Base-by-base conservation (phyloP, 2,888 invertebrate species). In the Nudaria mundana region DNA sequence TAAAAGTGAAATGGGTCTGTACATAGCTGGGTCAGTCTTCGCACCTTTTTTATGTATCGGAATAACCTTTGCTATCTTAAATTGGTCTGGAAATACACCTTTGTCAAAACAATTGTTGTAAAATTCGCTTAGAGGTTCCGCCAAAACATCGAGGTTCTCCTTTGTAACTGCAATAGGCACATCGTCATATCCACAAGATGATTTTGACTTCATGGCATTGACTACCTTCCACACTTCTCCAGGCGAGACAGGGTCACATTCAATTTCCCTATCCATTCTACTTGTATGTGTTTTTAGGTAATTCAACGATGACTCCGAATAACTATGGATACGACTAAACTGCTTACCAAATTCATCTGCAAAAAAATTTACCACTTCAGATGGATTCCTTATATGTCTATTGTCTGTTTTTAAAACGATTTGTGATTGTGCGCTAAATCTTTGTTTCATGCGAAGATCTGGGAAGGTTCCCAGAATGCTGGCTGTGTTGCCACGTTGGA, bases 11-110 rank as follows among this genome's bases (percentile, higher is more conserved):
- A 20, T n/a, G 15, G 16, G 11, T 3, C 8, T 37, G 20, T 8
- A 30, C 16, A 22, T 48, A 48, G 41, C 46, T 34, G 20, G 36
- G 44, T 29, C 23, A 30, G 22, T 33, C 18, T 25, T 35, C 40
- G 40, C 24, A 30, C 24, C 26, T 13, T 26, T 26, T 26, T 26
- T 26, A 10, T 37, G 35, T 5, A 12, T 14, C 24, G 30, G 31
- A 20, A 32, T 47, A 6, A 26, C 13, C 10, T 24, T 24, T 24
- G 24, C 24, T 24, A 5, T 24, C 10, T 24, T 24, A 8, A 24
- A 24, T 7, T 24, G 24, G 3, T 24, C 24, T 3, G 24, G 24
- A 24, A 24, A 24, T n/a, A 24, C 10, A 24, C 24, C 24, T 10
- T 24, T 3, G 3, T 5, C 5, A 7, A 24, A 24, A 24, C 3